Conservation (phyloP, 2,113 vertebrate species). For the Raja brachyura region DNA sequence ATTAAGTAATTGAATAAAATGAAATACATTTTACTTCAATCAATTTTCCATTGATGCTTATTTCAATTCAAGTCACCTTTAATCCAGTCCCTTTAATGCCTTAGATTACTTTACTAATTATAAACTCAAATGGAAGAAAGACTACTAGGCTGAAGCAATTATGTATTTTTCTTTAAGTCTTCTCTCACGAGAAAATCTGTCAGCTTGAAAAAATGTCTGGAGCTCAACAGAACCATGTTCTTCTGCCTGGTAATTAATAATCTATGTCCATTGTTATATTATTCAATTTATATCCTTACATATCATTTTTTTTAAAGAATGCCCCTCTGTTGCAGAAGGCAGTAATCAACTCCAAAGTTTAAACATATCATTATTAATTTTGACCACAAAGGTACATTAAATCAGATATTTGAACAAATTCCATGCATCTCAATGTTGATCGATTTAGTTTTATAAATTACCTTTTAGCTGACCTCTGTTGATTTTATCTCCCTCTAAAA, state of each 20-base stretch:
- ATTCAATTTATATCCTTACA: neutral
- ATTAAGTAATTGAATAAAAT: neutral
- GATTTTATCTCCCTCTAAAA: neutral
- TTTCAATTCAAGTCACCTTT: neutral
- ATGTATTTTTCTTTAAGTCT: neutral
- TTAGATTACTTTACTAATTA: neutral
- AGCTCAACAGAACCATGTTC: neutral
- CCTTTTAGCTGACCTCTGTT: neutral
- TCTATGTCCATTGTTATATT: neutral
- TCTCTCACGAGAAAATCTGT: neutral
- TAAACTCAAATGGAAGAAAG: neutral
- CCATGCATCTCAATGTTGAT: neutral
- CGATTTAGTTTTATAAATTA: neutral
- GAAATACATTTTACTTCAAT: neutral
- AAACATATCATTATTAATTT: neutral
- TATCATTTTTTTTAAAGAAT: neutral
- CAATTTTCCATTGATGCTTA: neutral
- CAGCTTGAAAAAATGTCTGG: neutral
- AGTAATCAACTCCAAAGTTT: neutral
- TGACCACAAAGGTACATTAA: neutral
- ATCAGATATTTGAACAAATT: neutral
- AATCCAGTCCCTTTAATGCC: neutral
- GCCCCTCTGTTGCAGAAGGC: neutral
- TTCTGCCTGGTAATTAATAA: neutral
- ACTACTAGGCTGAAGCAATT: neutral